Evolutionary conservation across 2,797 vertebrate species (phyloP), one percentile per base, ranked within the genome.

Genomic region (Spinus pinus): DNA sequence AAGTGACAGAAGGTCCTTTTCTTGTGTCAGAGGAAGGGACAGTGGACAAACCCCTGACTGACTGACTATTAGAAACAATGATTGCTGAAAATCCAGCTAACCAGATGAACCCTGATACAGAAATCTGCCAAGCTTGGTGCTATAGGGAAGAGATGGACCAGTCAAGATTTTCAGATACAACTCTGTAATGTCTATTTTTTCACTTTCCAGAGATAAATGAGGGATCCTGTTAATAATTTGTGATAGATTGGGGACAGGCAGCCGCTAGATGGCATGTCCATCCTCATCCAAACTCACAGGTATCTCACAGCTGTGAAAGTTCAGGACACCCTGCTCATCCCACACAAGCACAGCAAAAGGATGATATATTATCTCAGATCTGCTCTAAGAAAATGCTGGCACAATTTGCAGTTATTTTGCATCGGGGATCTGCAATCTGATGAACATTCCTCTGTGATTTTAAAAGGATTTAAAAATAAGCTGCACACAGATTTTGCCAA

Each of bases 381-480:
- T 73, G 60, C 56, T 80, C 27, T 21, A 23, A 65, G 81, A 60
- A 86, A 92, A 58, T 0, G 1, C 66, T 86, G 77, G 79, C 80
- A 79, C 44, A 6, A 23, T 79, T 30, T 16, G 49, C 33, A 75
- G 77, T 33, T 81, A 61, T n/a, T 83, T 90, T 54, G 65, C 5
- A 1, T 6, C 4, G 22, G 44, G 66, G 54, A 86, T 51, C 66
- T 81, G 85, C 65, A 91, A 79, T 90, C 82, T 84, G 87, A 94
- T 66, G 73, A 86, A 54, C 74, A 79, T 88, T 84, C 85, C 71
- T 73, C 77, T 47, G 80, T 33, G 72, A 87, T 86, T 94, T 80
- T 81, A 81, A 46, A 91, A 66, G 77, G 85, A 74, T 82, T 94
- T 91, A 64, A 93, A 94, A 96, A 84, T 75, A 79, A 88, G 73